phyloP scores from a whole-genome alignment of 2,888 invertebrate species.

The Tanaodytes sp. region DNA sequence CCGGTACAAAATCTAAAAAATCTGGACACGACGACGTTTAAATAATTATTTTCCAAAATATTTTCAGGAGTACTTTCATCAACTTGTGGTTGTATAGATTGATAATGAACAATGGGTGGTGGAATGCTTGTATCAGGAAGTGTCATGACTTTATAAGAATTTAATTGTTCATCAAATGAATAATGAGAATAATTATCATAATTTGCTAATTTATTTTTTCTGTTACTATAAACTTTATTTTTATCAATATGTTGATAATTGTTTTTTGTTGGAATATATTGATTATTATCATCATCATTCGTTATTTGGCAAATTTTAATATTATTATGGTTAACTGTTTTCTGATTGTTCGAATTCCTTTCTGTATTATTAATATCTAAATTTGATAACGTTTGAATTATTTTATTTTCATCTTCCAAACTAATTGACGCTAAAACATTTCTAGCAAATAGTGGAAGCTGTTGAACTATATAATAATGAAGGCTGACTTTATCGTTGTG shows the following conservation, averaged over 20 bases:
- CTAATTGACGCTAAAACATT: conserved; percentile 25
- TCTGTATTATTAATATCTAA: conserved; percentile 28
- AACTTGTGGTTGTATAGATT: no score
- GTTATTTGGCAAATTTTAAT: conserved; percentile 22
- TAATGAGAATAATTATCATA: no score
- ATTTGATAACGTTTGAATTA: conserved; percentile 28
- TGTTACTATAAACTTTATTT: no score
- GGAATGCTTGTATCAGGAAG: no score
- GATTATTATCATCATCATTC: no score
- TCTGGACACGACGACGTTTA: conserved; percentile 30
- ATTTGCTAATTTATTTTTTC: no score
- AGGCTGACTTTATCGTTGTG: conserved; percentile 17
- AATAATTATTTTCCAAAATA: neutral
- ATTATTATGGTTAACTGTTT: conserved; percentile 3
- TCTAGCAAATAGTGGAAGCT: conserved; percentile 33
- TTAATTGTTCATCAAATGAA: no score
- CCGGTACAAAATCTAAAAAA: conserved; percentile 38
- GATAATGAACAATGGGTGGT: no score
- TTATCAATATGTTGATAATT: no score
- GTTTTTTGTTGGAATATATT: no score
- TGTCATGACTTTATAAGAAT: no score
- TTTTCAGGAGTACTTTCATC: no score
- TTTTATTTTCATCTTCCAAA: conserved; percentile 24
- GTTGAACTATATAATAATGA: conserved; percentile 34
- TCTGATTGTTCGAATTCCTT: conserved; percentile 13